These are phyloP conservation scores for Ostrea edulis DNA, from an alignment of 1,140 invertebrate genomes.

Conservation along the genomic window DNA sequence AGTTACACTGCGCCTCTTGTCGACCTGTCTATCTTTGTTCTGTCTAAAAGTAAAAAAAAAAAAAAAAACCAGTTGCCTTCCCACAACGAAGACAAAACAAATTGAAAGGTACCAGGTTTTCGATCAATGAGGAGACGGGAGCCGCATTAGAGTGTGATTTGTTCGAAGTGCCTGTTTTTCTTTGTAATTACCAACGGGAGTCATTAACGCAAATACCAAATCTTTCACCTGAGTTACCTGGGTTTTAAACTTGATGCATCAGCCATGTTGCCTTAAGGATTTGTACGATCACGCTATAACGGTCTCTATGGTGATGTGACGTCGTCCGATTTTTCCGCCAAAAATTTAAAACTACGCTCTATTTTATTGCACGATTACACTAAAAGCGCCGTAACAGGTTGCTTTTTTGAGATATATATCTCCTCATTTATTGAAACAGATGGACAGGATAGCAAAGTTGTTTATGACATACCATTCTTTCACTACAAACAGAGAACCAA, in stretches of 20 bases:
- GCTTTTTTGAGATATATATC: not conserved
- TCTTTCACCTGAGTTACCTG: slow-evolving; percentile 43
- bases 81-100: slow-evolving; percentile 5
- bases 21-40: slow-evolving; percentile 8
- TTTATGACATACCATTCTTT: not conserved
- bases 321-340: not conserved
- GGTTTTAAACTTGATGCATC: slow-evolving; percentile 34
- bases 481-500: too few relatives aligned
- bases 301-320: slow-evolving; percentile 9
- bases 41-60: slow-evolving; percentile 13
- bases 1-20: not conserved
- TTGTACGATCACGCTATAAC: not conserved
- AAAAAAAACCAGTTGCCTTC: too few relatives aligned
- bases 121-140: slow-evolving; percentile 24
- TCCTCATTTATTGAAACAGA: not conserved
- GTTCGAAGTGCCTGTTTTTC: slow-evolving; percentile 41
- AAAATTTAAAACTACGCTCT: not conserved
- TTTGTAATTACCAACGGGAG: slow-evolving; percentile 41
- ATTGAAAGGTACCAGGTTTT: slow-evolving; percentile 18
- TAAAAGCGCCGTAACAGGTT: not conserved
- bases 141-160: slow-evolving; percentile 22
- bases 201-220: slow-evolving; percentile 38
- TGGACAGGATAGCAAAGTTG: not conserved
- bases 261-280: slow-evolving; percentile 5
- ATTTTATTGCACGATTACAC: not conserved